Conservation (phyloP, 2,113 vertebrate species). For the Colius striatus region DNA sequence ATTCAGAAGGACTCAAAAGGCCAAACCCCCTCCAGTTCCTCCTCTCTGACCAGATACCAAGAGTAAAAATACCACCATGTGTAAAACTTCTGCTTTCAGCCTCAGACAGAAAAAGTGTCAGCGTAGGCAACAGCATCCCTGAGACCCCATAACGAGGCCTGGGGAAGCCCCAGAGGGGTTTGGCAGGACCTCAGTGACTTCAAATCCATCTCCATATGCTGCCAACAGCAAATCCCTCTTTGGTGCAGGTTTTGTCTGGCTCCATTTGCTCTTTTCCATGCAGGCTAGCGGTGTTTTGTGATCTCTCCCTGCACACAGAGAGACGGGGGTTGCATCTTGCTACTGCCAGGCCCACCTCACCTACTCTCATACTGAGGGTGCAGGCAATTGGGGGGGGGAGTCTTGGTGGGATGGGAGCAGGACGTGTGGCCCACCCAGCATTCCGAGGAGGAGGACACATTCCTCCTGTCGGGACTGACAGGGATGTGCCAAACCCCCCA, state of each 20-base stretch:
- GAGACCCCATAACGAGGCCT: not conserved
- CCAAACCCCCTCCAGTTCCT: not conserved
- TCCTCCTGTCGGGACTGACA: not conserved
- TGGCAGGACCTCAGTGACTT: not conserved
- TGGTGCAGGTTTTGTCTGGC: not conserved
- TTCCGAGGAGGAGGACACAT: not conserved
- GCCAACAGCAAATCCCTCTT: not conserved
- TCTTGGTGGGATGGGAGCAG: not conserved
- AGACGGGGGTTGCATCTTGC: fast-evolving
- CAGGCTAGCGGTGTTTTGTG: fast-evolving
- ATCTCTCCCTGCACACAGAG: fast-evolving
- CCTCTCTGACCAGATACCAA: not conserved
- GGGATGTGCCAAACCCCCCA: not conserved
- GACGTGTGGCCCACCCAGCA: not conserved
- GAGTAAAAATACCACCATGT: not conserved
- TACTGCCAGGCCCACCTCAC: not conserved
- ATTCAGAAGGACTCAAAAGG: not conserved
- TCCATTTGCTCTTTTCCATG: not conserved
- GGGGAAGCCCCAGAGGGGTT: not conserved
- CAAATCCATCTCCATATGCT: not conserved
- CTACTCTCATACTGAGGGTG: not conserved
- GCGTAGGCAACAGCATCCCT: not conserved
- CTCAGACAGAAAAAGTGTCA: not conserved
- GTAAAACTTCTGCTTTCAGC: not conserved
- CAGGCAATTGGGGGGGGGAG: not conserved